Conservation (phyloP, 2,113 vertebrate genomes). For the Pluvianellus socialis region DNA sequence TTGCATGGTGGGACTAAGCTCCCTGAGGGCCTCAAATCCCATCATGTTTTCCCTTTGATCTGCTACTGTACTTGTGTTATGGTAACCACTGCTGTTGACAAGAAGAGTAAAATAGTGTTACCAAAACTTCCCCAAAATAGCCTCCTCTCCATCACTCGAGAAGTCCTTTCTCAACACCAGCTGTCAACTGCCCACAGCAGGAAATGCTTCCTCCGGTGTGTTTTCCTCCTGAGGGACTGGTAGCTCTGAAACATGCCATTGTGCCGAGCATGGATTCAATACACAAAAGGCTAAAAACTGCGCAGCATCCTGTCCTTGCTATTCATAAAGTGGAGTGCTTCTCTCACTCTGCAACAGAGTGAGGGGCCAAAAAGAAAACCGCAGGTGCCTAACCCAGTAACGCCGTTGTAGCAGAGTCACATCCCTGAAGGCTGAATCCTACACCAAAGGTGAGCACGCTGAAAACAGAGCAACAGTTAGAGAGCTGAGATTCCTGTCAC, state of each 20-base stretch:
- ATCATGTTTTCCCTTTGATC: not conserved
- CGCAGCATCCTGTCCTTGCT: constrained; percentile 58
- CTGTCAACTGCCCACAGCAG: constrained; percentile 40
- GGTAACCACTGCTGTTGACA: not conserved
- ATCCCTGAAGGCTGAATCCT: not conserved
- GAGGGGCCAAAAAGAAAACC: not conserved
- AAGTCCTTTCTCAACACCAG: constrained; percentile 27
- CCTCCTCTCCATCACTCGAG: not conserved
- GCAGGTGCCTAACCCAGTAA: not conserved
- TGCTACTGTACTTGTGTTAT: not conserved
- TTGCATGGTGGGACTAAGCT: not conserved
- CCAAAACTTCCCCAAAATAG: constrained; percentile 46
- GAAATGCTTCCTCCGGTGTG: constrained; percentile 62
- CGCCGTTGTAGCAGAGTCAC: not conserved
- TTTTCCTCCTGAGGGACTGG: constrained; percentile 50
- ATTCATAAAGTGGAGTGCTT: not conserved
- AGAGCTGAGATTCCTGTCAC: not conserved
- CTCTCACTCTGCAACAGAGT: not conserved
- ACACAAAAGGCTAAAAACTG: constrained; percentile 70
- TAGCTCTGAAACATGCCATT: constrained; percentile 28
- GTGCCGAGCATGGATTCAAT: constrained; percentile 38
- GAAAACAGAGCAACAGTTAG: not conserved
- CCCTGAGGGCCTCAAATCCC: not conserved
- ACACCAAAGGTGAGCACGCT: not conserved
- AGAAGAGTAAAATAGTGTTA: not conserved